Evolutionary conservation across 2,888 invertebrate genomes (phyloP), one percentile per base, ranked within the genome.

Genomic region (Pedicia rivosa): DNA sequence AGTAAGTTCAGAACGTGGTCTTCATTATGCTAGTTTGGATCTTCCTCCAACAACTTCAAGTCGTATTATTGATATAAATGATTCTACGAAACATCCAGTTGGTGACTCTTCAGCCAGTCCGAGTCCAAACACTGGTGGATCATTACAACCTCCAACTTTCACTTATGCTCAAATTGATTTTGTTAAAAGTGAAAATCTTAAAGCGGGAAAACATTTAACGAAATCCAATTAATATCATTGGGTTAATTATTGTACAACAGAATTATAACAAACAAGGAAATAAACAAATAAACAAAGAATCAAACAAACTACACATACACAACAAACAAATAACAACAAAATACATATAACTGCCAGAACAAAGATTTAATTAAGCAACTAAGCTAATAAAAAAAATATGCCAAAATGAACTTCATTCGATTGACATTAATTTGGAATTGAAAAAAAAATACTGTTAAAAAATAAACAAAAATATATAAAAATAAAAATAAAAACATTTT

Each of bases 141-240:
- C 49, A 16, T 45, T 52, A 35, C 48, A 50, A 31, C 50, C 56
- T 41, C 52, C 66, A 30, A 59, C 63, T 40, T 72, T 77, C 50
- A 68, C 69, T 27, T 84, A 84, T 60, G 82, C 83, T 43, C 75
- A 81, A 64, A 83, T 84, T 42, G 83, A 83, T 66, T 84, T 83
- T 60, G 65, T 71, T 22, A 73, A 74, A 56, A 70, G 72, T 55
- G 72, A 72, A 46, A 59, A 59, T 40, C 51, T 64, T 42, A 63
- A 57, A 42, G 38, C 44, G 25, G 40, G 47, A 34, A 46, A 44
- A 38, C 45, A 40, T 36, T 40, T 38, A 22, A 35, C 32, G 10
- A 39, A 39, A 37, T 44, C 44, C 27, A 45, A 39, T 34, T 38
- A 38, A 37, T 41, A n/a, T 17, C 24, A 31, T 26, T 37, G 14